phyloP scores from a whole-genome alignment of 2,888 invertebrate genomes.

The Abrostola tripartita region DNA sequence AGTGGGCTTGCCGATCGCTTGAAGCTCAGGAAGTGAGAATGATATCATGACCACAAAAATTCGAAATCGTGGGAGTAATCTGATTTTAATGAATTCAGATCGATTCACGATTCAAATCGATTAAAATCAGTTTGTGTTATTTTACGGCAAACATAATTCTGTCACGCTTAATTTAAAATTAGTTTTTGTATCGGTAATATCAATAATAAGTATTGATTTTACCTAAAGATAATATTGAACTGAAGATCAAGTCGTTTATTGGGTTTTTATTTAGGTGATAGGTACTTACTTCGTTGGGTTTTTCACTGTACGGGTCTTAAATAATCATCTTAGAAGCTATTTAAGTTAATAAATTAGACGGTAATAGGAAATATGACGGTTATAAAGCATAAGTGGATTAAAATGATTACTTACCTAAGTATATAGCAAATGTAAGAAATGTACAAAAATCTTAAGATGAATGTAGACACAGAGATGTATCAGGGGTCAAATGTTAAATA shows the following conservation, averaged over 20 bases:
- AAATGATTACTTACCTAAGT: too few species aligned
- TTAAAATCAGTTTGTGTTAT: constrained; percentile 37
- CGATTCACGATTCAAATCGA: constrained; percentile 22
- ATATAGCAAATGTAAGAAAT: not conserved
- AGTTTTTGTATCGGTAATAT: constrained; percentile 3
- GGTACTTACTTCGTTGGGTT: too few species aligned
- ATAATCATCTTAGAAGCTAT: too few species aligned
- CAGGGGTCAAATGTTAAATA: not conserved
- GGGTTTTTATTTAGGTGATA: not conserved
- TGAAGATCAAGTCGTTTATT: not conserved
- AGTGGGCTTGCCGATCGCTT: constrained; percentile 28
- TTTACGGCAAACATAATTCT: constrained; percentile 28
- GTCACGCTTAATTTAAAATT: constrained; percentile 17
- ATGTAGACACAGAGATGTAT: not conserved
- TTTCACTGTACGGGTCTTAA: too few species aligned
- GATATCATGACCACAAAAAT: constrained; percentile 44
- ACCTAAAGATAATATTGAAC: too few species aligned
- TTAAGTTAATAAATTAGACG: too few species aligned
- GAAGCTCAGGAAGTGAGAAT: constrained; percentile 47
- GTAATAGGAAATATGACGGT: too few species aligned
- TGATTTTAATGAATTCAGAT: not conserved
- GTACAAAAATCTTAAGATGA: not conserved
- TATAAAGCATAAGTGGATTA: not conserved
- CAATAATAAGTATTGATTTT: not conserved
- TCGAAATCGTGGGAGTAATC: constrained; percentile 55